These are phyloP conservation scores for Brenthis ino DNA, from an alignment of 2,888 invertebrate species.

Conservation along the genomic window DNA sequence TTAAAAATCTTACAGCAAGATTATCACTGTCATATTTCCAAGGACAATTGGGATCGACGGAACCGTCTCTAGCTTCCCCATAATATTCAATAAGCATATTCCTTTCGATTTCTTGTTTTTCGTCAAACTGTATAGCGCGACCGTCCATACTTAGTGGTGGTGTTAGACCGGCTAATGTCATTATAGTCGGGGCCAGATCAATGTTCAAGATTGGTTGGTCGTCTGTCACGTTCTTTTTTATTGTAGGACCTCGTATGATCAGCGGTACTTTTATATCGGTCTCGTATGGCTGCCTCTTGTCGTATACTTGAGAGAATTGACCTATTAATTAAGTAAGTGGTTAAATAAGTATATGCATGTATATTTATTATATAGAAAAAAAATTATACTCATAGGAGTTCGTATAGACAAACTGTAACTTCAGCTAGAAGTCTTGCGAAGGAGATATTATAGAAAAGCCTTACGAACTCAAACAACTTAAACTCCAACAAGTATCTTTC, in stretches of 20 bases:
- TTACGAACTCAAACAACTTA: no score
- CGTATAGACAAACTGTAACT: no score
- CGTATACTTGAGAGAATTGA: slow-evolving; percentile 93
- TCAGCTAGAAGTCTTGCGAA: no score
- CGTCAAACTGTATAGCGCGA: slow-evolving; percentile 49
- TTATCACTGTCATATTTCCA: slow-evolving; percentile 79
- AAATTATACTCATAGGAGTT: no score
- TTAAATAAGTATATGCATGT: neutral
- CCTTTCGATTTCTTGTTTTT: slow-evolving; percentile 53
- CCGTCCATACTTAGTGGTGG: slow-evolving; percentile 85
- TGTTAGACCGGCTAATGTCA: slow-evolving; percentile 85
- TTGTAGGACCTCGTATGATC: slow-evolving; percentile 88
- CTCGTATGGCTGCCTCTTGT: slow-evolving; percentile 95
- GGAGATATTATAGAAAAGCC: no score
- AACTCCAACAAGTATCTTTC: no score
- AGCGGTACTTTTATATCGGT: slow-evolving; percentile 93
- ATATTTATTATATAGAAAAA: no score
- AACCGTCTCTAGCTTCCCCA: slow-evolving; percentile 86
- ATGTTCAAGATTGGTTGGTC: slow-evolving; percentile 86
- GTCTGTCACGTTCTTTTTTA: slow-evolving; percentile 73
- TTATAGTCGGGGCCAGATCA: slow-evolving; percentile 93
- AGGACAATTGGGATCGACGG: slow-evolving; percentile 85
- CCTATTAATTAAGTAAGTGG: slow-evolving; percentile 74
- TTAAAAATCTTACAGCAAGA: slow-evolving; percentile 78
- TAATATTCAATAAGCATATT: slow-evolving; percentile 90